A percentile compares a stretch with the other conserved stretches of the same genome.
Evolutionary conservation across 2,888 invertebrate genomes (phyloP).

Genomic region (Podotricha telesiphe): DNA sequence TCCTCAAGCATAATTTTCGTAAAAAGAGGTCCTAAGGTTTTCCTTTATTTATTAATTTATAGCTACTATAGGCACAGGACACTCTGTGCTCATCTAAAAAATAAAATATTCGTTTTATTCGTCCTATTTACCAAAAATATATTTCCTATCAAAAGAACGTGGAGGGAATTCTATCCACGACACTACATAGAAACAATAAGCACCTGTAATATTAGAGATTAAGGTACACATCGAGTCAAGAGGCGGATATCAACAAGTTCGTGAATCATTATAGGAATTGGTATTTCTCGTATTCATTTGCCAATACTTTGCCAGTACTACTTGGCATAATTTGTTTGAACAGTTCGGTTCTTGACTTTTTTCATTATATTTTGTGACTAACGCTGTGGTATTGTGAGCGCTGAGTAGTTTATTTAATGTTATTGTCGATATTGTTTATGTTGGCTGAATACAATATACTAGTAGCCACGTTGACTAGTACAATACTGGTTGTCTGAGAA

Average conservation of each 20-base stretch:
- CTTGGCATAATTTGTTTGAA: constrained; percentile 17
- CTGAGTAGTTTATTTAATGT: background rate
- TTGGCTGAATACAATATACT: background rate
- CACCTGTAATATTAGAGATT: constrained; percentile 23
- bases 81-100: too few relatives aligned
- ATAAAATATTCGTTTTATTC: background rate
- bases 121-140: background rate
- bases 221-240: constrained; percentile 18
- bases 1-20: too few relatives aligned
- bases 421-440: background rate
- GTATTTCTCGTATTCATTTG: constrained; percentile 19
- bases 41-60: too few relatives aligned
- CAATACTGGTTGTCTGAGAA: too few relatives aligned
- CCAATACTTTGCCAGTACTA: constrained; percentile 10
- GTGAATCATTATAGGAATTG: constrained; percentile 22
- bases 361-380: constrained; percentile 5
- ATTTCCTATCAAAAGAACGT: constrained; percentile 7
- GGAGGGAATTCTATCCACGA: constrained; percentile 1
- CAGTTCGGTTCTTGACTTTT: background rate
- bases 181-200: constrained; percentile 24
- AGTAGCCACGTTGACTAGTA: too few relatives aligned
- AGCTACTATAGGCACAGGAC: too few relatives aligned
- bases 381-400: background rate
- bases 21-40: too few relatives aligned
- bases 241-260: constrained; percentile 24